phyloP scores from a whole-genome alignment of 2,888 invertebrate genomes.

The Plebejus anna region DNA sequence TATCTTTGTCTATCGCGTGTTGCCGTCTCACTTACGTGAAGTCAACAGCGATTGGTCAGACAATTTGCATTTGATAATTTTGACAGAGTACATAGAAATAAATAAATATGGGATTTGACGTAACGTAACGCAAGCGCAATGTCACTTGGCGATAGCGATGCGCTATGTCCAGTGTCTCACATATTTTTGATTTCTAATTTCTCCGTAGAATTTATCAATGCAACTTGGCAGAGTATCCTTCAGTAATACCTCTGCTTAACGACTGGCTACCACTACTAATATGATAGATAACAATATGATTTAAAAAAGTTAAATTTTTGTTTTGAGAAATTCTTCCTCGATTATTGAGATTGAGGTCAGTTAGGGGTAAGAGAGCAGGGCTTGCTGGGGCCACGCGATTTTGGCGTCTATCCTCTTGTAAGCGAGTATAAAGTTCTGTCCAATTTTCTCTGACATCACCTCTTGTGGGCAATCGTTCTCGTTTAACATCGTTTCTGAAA shows the following conservation, averaged over 20 bases:
- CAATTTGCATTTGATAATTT: background rate
- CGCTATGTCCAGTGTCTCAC: background rate
- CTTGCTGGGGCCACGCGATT: slow-evolving; percentile 95
- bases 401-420: slow-evolving; percentile 97
- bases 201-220: background rate
- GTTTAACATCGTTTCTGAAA: slow-evolving; percentile 91
- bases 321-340: slow-evolving; percentile 27
- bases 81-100: background rate
- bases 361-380: slow-evolving; percentile 68
- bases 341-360: slow-evolving; percentile 33
- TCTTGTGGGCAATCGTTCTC: slow-evolving; percentile 96
- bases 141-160: background rate
- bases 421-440: slow-evolving; percentile 93
- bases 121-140: background rate
- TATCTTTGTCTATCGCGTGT: background rate
- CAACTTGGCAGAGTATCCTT: background rate
- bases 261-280: slow-evolving; percentile 29
- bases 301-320: slow-evolving; percentile 27
- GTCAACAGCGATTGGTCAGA: background rate
- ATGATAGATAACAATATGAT: slow-evolving; percentile 18
- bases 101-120: too few species aligned
- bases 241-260: background rate
- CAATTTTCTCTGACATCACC: slow-evolving; percentile 85
- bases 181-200: background rate
- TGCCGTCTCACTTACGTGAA: background rate